Base-by-base conservation (phyloP, 2,797 vertebrate species). In the Lutjanus argentimaculatus region DNA sequence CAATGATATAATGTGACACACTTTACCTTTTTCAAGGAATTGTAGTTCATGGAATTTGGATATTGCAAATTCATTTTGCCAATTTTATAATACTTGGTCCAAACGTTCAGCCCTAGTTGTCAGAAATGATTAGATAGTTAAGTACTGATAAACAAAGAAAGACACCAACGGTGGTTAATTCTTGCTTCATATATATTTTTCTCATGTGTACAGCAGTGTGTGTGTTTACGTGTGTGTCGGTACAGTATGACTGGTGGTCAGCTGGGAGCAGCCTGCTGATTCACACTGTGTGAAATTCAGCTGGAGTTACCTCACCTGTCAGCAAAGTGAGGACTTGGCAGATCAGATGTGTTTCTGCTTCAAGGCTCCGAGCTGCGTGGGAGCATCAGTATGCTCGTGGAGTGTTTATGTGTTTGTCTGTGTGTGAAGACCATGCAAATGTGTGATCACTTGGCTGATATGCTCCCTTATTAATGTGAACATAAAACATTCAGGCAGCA, bases 231-330 rank as follows among this genome's bases (percentile, higher is more conserved):
- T 61, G 49, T 66, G 66, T 65, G 42, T 77, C 7, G 14, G 8
- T 66, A 8, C 49, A 22, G 45, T 66, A 0, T 3, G 22, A 30
- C 21, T 42, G 72, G 69, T 59, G 80, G 67, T 81, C 72, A 56
- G 42, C 8, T 66, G 59, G 63, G 74, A 71, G 45, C 70, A 14
- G 67, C 68, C 72, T 48, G 66, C 72, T 79, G 68, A 80, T 75
- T 87, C 79, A 79, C n/a, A 72, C 16, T 2, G 70, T 67, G 82
- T 77, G 80, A 80, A 77, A 79, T 82, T 77, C 71, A 78, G 66
- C 72, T 53, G 49, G 30, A 77, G 79, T 67, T 19, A 68, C 62
- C 59, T 84, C 62, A 75, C 62, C 88, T 85, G 84, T 78, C 84
- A 76, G 82, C 49, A 58, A 46, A 62, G 65, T 73, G 72, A 83